Evolutionary conservation across 2,888 invertebrate species (phyloP), one percentile per base, ranked within the genome.

Genomic region (Ctenicera cuprea): DNA sequence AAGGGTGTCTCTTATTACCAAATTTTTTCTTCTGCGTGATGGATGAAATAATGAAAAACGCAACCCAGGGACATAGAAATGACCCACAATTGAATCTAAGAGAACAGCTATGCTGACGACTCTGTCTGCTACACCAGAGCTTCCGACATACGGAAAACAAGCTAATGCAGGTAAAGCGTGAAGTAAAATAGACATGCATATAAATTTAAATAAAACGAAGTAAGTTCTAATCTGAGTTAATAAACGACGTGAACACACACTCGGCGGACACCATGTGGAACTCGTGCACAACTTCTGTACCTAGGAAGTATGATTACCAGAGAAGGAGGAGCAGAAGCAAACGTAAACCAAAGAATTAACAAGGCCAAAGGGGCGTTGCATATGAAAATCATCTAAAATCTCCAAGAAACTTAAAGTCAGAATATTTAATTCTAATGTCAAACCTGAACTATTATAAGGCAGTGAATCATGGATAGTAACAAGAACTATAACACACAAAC

Each of bases 321-420:
- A 41, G 3, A n/a, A n/a, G n/a, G n/a, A 41, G 41, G 41, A 11
- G 3, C 41, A 41, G 41, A 41, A 3, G 11, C 41, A 41, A 8
- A 41, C n/a, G 41, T 41, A n/a, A 41, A 41, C 3, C 41, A 41
- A 41, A 41, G 41, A 41, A 41, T 41, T 41, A 41, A 41, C 41
- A 41, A 41, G 7, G 3, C 11, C 11, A 5, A 41, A 41, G 41
- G 41, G 41, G 41, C 26, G 3, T 11, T 12, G 7, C 41, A 41
- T 41, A 41, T 41, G 41, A 11, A 41, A 41, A 41, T 41, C 41
- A 11, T 41, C 3, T 3, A 41, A 26, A 26, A 26, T 26, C 26
- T 26, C 26, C 5, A 26, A 5, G 26, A 26, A 26, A 26, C 26
- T 26, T 26, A 26, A 26, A 26, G 2, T 26, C 5, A 26, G 26